Evolutionary conservation across 2,888 invertebrate genomes (phyloP).

Genomic region (Tuberolachnus salignus): DNA sequence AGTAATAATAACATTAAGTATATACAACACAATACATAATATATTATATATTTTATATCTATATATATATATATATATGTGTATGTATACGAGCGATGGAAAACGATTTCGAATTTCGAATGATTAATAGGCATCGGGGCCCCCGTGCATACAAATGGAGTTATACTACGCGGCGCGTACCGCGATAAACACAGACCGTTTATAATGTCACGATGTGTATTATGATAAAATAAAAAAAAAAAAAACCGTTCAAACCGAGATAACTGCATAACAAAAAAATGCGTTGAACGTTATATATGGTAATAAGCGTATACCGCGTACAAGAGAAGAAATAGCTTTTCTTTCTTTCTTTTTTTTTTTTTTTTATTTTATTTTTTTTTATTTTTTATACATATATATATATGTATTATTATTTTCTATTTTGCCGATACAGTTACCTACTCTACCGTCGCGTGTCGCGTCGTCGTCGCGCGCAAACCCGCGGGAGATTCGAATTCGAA

Average conservation of each 20-base stretch:
- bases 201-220: constrained; percentile 31
- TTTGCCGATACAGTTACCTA: too few relatives aligned
- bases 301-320: too few relatives aligned
- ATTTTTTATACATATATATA: too few relatives aligned
- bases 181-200: constrained; percentile 29
- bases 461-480: background rate
- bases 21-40: too few relatives aligned
- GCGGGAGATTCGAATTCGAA: too few relatives aligned
- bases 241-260: constrained; percentile 1
- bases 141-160: constrained; percentile 23
- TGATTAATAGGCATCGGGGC: constrained; percentile 41
- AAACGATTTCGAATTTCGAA: constrained; percentile 46
- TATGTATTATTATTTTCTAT: too few relatives aligned
- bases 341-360: background rate
- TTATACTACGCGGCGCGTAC: too few relatives aligned
- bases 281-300: constrained; percentile 1
- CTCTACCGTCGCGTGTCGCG: too few relatives aligned
- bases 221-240: constrained; percentile 25
- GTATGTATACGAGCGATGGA: too few relatives aligned
- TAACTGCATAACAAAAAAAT: constrained; percentile 26
- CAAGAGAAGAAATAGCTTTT: constrained; percentile 4
- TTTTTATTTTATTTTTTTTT: too few relatives aligned
- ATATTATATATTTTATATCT: background rate
- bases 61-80: too few relatives aligned
- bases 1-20: too few relatives aligned